These are phyloP conservation scores for Smittia sp. DNA, from an alignment of 2,888 invertebrate species.

Conservation along the genomic window DNA sequence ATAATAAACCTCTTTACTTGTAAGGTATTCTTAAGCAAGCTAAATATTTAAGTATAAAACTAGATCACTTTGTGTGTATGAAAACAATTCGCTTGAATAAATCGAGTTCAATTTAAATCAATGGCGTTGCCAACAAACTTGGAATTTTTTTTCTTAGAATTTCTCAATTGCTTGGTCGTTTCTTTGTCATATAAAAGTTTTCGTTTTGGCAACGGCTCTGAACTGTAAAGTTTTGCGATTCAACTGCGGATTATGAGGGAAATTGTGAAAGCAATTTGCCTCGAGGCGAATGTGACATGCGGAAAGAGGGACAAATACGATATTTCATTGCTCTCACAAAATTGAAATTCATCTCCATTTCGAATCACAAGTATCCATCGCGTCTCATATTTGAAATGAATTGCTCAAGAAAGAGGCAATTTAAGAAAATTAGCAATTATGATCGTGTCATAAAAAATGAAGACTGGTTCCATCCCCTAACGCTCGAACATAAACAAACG, in stretches of 20 bases:
- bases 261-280: conserved; percentile 1
- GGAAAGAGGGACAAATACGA: background rate
- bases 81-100: too few relatives aligned
- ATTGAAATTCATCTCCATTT: background rate
- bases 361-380: background rate
- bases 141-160: too few relatives aligned
- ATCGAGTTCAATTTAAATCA: too few relatives aligned
- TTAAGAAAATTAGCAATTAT: conserved; percentile 40
- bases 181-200: background rate
- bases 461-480: conserved; percentile 31
- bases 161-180: too few relatives aligned
- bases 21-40: too few relatives aligned
- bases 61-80: too few relatives aligned
- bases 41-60: too few relatives aligned
- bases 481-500: background rate
- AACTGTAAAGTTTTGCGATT: background rate
- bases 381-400: background rate
- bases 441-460: conserved; percentile 25
- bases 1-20: too few relatives aligned
- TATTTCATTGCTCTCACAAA: background rate
- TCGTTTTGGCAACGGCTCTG: background rate
- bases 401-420: conserved; percentile 7
- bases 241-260: background rate
- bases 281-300: background rate
- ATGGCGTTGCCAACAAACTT: too few relatives aligned